Evolutionary conservation across 1,140 invertebrate genomes (phyloP).

Genomic region (Drosophila murphyi): DNA sequence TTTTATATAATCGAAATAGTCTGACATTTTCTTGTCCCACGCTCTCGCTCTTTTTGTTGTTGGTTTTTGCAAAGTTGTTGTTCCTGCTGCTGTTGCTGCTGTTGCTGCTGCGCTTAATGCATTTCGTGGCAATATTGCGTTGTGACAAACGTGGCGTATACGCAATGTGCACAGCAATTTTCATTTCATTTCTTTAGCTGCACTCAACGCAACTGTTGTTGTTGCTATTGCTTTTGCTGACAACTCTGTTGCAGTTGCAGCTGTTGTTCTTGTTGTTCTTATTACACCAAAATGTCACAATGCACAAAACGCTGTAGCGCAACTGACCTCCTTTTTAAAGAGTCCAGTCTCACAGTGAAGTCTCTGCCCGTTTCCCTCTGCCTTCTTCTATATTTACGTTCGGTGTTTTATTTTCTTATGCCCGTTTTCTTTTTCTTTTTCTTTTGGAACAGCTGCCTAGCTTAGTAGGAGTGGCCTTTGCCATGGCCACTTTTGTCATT

Average conservation of each 20-base stretch:
- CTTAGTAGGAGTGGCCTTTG: conserved; percentile 46
- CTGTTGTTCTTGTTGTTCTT: conserved; percentile 29
- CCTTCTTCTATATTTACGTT: background rate
- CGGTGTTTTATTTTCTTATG: too few species aligned
- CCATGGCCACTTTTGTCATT: conserved; percentile 49
- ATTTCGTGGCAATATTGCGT: conserved; percentile 69
- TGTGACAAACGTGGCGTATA: conserved; percentile 67
- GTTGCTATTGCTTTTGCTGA: background rate
- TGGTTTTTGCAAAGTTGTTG: conserved; percentile 1
- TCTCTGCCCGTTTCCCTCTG: background rate
- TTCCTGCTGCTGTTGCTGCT: conserved; percentile 10
- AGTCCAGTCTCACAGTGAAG: conserved; percentile 17
- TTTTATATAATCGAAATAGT: conserved; percentile 72
- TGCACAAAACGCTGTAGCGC: conserved; percentile 41
- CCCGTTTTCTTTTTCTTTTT: background rate
- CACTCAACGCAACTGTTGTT: conserved; percentile 14
- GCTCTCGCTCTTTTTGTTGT: conserved; percentile 47
- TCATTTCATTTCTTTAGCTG: conserved; percentile 39
- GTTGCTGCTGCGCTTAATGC: conserved; percentile 57
- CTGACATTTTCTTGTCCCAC: conserved; percentile 68
- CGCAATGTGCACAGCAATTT: conserved; percentile 61
- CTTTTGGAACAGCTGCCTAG: conserved; percentile 4
- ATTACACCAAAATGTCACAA: conserved; percentile 71
- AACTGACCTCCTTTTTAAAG: conserved; percentile 69
- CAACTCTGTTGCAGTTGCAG: conserved; percentile 6